A percentile compares a stretch with the other conserved stretches of the same genome.
Conservation (phyloP, 2,113 vertebrate genomes). For the Naja naja region DNA sequence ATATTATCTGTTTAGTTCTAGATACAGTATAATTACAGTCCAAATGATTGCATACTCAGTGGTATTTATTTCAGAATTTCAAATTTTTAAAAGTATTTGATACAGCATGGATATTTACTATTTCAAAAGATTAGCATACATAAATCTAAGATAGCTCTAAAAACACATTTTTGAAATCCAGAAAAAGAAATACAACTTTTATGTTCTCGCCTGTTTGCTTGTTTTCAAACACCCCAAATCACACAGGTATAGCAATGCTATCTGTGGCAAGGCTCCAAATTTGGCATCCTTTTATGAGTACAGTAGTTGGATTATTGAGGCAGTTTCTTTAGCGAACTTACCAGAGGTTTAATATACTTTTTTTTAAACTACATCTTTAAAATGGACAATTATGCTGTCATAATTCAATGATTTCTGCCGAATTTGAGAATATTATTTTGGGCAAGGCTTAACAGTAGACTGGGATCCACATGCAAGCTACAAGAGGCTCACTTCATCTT, state of each 20-base stretch:
- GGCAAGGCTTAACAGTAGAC: not conserved
- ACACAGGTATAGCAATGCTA: not conserved
- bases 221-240: not conserved
- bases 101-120: not conserved
- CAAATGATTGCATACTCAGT: not conserved
- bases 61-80: not conserved
- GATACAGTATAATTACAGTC: not conserved
- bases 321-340: not conserved
- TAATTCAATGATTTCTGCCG: not conserved
- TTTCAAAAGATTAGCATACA: not conserved
- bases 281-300: not conserved
- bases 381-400: not conserved
- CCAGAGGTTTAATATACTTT: not conserved
- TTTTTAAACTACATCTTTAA: not conserved
- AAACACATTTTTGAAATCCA: not conserved
- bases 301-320: not conserved
- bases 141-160: not conserved
- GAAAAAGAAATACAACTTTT: not conserved
- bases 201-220: not conserved
- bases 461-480: not conserved
- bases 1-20: not conserved
- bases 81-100: not conserved
- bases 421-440: not conserved
- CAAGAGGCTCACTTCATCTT: not conserved
- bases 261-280: not conserved